phyloP scores from a whole-genome alignment of 2,113 vertebrate genomes.

The Neolamprologus cancellatus region DNA sequence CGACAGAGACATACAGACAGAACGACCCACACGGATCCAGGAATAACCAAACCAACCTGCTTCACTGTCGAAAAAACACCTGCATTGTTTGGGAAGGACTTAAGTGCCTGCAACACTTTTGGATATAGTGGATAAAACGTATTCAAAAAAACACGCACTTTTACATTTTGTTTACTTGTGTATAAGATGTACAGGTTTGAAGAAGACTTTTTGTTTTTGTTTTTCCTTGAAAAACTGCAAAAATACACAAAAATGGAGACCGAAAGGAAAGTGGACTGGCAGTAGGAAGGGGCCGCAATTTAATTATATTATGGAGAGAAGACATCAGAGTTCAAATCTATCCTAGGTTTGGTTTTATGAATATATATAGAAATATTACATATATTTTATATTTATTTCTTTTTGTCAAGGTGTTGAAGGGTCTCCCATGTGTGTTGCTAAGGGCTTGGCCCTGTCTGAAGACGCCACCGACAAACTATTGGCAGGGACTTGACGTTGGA shows the following conservation, averaged over 20 bases:
- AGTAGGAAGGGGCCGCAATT: constrained; percentile 43
- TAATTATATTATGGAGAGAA: constrained; percentile 50
- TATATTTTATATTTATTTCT: constrained; percentile 77
- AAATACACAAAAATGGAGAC: constrained; percentile 52
- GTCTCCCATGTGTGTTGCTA: constrained; percentile 58
- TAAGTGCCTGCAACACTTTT: constrained; percentile 82
- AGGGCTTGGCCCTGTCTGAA: constrained; percentile 52
- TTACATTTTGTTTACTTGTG: constrained; percentile 79
- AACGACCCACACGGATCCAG: constrained; percentile 62
- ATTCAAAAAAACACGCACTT: constrained; percentile 66
- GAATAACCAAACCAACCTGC: constrained; percentile 77
- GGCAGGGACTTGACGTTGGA: constrained; percentile 55
- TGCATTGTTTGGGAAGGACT: constrained; percentile 75
- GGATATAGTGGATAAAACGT: constrained; percentile 77
- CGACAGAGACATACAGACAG: constrained; percentile 43
- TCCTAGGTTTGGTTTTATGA: constrained; percentile 71
- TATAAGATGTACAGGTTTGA: constrained; percentile 75
- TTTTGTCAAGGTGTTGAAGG: constrained; percentile 62
- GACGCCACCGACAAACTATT: constrained; percentile 44
- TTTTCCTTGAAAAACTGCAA: constrained; percentile 61
- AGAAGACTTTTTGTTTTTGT: constrained; percentile 51
- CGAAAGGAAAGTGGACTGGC: constrained; percentile 22
- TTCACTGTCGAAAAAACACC: constrained; percentile 74
- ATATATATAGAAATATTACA: constrained; percentile 74
- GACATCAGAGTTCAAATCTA: constrained; percentile 58